Conservation (phyloP, 2,113 vertebrate species). For the Pogonocichla stellata region DNA sequence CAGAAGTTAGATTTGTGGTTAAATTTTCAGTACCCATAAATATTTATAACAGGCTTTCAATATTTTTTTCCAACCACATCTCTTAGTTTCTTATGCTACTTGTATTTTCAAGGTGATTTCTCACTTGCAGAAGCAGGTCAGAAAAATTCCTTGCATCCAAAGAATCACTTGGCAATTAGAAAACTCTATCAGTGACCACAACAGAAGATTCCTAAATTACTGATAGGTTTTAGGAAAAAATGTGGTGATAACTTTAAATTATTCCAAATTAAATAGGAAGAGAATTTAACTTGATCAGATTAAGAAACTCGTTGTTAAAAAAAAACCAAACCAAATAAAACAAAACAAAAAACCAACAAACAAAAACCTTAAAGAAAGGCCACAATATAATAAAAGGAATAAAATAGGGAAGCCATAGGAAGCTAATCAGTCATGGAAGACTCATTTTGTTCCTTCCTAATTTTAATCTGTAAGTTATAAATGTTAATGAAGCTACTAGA, state of each 20-base stretch:
- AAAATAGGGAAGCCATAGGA: neutral
- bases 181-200: neutral
- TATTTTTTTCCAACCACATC: neutral
- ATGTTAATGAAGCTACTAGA: neutral
- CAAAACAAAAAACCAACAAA: no score
- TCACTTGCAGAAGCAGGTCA: neutral
- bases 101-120: conserved; percentile 34
- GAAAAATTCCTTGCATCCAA: neutral
- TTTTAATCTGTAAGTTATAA: neutral
- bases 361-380: neutral
- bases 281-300: neutral
- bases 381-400: neutral
- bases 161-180: neutral
- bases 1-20: neutral
- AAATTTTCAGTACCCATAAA: neutral
- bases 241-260: neutral
- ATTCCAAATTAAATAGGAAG: neutral
- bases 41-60: conserved; percentile 9
- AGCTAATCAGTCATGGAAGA: neutral
- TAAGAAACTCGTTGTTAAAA: neutral
- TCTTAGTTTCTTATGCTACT: neutral
- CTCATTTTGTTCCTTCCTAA: neutral
- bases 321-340: no score
- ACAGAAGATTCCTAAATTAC: neutral
- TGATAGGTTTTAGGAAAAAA: neutral